Percentiles rank a stretch among this genome's conserved stretches.
These are phyloP conservation scores for Euwallacea fornicatus DNA, from an alignment of 1,140 invertebrate genomes.

Conservation along the genomic window DNA sequence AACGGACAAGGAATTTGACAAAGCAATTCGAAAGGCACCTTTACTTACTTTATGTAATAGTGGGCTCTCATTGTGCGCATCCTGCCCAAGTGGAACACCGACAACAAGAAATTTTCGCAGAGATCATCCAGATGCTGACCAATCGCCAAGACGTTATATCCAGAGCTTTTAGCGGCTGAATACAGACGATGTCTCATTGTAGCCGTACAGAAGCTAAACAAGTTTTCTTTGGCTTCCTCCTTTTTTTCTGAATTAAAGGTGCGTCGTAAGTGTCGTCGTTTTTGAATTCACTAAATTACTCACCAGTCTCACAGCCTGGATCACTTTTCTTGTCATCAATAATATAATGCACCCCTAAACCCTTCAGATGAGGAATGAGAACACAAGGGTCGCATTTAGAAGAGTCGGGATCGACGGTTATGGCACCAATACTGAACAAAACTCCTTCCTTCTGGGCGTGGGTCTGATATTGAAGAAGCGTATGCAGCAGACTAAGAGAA, in stretches of 20 bases:
- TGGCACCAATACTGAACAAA: slow-evolving; percentile 74
- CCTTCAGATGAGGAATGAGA: slow-evolving; percentile 68
- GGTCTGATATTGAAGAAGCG: slow-evolving; percentile 81
- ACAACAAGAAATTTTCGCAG: slow-evolving; percentile 80
- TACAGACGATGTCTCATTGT: slow-evolving; percentile 63
- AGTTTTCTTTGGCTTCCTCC: slow-evolving; percentile 43
- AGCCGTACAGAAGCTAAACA: slow-evolving; percentile 44
- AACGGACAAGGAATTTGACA: background rate
- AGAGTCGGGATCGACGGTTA: slow-evolving; percentile 70
- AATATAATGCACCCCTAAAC: slow-evolving; percentile 70
- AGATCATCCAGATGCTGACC: slow-evolving; percentile 88
- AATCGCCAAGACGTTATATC: slow-evolving; percentile 83
- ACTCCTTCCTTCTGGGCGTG: slow-evolving; percentile 74
- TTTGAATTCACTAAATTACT: background rate
- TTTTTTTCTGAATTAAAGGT: slow-evolving; percentile 40
- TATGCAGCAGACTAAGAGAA: slow-evolving; percentile 80
- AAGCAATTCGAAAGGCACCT: background rate
- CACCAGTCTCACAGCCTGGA: slow-evolving; percentile 41
- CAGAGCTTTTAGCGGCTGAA: slow-evolving; percentile 69
- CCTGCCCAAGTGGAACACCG: slow-evolving; percentile 78
- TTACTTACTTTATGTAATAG: slow-evolving; percentile 65
- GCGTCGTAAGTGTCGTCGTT: background rate
- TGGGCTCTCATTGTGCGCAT: slow-evolving; percentile 82
- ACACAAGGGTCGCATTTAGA: slow-evolving; percentile 67
- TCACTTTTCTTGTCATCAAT: slow-evolving; percentile 62